Base-by-base conservation (phyloP, 2,888 invertebrate genomes). In the Drosophila anomelani region DNA sequence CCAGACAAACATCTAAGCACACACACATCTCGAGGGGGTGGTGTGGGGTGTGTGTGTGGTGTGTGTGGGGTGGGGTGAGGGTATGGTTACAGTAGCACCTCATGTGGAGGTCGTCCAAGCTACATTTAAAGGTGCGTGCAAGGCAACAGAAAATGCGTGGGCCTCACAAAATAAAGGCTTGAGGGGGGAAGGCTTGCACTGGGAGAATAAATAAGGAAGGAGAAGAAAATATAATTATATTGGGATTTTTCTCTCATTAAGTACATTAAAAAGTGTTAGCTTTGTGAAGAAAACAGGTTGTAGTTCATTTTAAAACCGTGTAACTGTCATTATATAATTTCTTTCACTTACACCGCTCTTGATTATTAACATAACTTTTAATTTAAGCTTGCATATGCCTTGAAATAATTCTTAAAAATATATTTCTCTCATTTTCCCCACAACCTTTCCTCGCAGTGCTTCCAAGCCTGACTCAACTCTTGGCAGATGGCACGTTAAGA, bases 1-100 rank as follows among this genome's bases (percentile, higher is more conserved):
- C 36, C 51, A 53, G 76, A 81, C 83, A 88, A 85, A 84, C 85
- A 89, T 85, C 89, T 85, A 89, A 88, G 66, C 55, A 84, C 75
- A 47, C 47, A 85, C 60, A 71, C 57, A 53, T 15, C 15, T 41
- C 13, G 51, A 29, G 20, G n/a, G 43, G 10, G 20, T 15, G 34
- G 3, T 8, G 12, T 7, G 4, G 13, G 20, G 36, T 20, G 51
- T n/a, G 51, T 15, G 9, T 34, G 13, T 15, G 6, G 6, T 46
- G 46, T 29, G 43, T 4, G 59, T 0, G 23, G n/a, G 1, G 43
- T 23, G 17, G 26, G 36, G 23, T 53, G 15, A 60, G 10, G 60
- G 44, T 71, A 73, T 77, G 67, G 63, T 32, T 75, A 77, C 82
- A 64, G 75, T 66, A 53, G 53, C 66, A 55, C 80, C 88, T 77